Percentiles rank a stretch among this genome's conserved stretches.
Evolutionary conservation across 2,113 vertebrate genomes (phyloP).

Genomic region (Eurypyga helias): DNA sequence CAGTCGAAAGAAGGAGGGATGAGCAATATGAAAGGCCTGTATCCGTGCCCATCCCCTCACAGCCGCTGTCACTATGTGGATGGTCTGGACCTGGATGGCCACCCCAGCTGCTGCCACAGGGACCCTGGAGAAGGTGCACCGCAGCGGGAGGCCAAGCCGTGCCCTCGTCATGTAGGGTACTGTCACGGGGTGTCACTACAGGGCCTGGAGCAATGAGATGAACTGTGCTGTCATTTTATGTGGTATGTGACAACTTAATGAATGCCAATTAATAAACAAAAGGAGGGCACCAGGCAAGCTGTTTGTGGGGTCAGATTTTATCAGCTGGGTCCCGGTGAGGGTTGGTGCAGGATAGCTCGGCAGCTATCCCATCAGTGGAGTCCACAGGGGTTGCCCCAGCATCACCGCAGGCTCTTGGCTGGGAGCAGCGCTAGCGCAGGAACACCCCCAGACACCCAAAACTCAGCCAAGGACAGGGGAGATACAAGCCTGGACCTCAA

Average conservation of each 20-base stretch:
- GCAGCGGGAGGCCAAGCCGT: accelerated
- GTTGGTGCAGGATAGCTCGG: not conserved
- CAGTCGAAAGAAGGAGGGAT: not conserved
- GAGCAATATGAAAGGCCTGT: accelerated
- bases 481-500: not conserved
- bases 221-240: accelerated
- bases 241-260: not conserved
- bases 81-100: not conserved
- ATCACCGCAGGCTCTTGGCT: not conserved
- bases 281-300: not conserved
- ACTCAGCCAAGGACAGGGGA: not conserved
- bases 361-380: not conserved
- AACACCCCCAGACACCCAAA: not conserved
- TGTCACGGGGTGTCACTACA: not conserved
- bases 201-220: not conserved
- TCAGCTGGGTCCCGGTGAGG: not conserved
- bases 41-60: accelerated
- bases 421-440: not conserved
- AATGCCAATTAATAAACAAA: not conserved
- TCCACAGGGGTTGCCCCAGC: no score
- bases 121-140: accelerated
- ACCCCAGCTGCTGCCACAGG: not conserved
- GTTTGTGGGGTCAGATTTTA: not conserved
- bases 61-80: not conserved
- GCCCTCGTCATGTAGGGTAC: accelerated